These are phyloP conservation scores for Diplosoma virens DNA, from an alignment of 23 tunicate genomes.

Conservation along the genomic window DNA sequence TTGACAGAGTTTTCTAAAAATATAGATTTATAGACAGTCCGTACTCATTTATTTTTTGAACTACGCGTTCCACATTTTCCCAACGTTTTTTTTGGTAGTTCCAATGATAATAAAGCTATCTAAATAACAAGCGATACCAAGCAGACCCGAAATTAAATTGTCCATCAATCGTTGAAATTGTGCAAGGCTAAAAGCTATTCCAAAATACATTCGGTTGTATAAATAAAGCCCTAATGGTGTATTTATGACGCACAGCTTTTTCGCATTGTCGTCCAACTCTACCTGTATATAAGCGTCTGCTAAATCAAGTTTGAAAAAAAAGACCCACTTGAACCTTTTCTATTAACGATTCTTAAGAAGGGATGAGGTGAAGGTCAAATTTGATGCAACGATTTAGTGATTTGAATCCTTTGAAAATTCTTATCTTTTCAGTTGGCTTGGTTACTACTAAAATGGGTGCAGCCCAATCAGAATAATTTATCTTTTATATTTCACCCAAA, in stretches of 20 bases:
- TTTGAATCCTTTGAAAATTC: constrained; percentile 21
- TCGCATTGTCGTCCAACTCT: background rate
- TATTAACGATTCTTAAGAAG: background rate
- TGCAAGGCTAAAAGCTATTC: constrained; percentile 9
- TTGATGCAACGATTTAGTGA: constrained; percentile 9
- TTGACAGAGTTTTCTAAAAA: constrained; percentile 3
- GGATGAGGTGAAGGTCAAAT: constrained; percentile 15
- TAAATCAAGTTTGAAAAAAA: constrained; percentile 17
- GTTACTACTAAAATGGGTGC: constrained; percentile 11
- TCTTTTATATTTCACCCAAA: background rate
- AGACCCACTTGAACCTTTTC: background rate
- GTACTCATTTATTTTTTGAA: background rate
- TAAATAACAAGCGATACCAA: background rate
- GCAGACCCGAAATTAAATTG: background rate
- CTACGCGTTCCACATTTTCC: background rate
- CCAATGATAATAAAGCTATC: background rate
- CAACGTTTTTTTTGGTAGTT: background rate
- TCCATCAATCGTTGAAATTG: constrained; percentile 21
- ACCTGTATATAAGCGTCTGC: constrained; percentile 27
- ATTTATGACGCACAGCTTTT: constrained; percentile 7
- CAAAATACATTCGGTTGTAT: constrained; percentile 16
- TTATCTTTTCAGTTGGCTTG: constrained; percentile 2
- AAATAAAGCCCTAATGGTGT: constrained; percentile 7
- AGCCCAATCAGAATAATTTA: constrained; percentile 15
- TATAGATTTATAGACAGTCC: background rate